These are phyloP conservation scores for Drosophila truncata DNA, from an alignment of 1,140 invertebrate genomes.

Conservation along the genomic window DNA sequence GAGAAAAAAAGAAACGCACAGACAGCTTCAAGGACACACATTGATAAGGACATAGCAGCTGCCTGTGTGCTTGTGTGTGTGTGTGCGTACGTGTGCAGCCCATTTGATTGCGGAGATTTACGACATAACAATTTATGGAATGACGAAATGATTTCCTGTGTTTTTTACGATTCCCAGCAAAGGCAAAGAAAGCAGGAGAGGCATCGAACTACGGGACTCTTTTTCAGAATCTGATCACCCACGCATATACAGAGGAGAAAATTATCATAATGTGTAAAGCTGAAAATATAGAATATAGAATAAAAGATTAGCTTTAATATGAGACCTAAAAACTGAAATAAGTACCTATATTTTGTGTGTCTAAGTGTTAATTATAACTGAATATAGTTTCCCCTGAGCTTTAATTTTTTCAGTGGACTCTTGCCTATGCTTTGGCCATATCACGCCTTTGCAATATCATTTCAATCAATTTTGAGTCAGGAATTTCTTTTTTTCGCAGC, in stretches of 20 bases:
- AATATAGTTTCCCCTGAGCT: background rate
- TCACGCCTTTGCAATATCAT: constrained; percentile 80
- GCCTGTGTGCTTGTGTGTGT: constrained; percentile 19
- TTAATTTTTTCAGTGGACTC: constrained; percentile 15
- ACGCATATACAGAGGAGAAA: constrained; percentile 27
- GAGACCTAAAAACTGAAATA: background rate
- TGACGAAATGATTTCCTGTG: constrained; percentile 83
- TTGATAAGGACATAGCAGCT: constrained; percentile 28
- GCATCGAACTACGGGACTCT: background rate
- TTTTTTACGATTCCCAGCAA: constrained; percentile 61
- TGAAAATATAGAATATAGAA: background rate
- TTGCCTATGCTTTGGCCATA: constrained; percentile 21
- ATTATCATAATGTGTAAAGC: background rate
- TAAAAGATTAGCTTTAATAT: background rate
- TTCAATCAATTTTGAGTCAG: constrained; percentile 82
- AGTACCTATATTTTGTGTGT: no score
- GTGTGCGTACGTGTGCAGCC: constrained; percentile 49
- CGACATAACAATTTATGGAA: constrained; percentile 84
- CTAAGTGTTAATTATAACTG: no score
- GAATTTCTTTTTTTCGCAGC: constrained; percentile 42
- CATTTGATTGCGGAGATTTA: constrained; percentile 82
- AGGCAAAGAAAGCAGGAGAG: background rate
- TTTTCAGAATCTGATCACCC: constrained; percentile 31
- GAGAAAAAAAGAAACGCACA: constrained; percentile 25
- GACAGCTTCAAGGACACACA: constrained; percentile 63